Conservation (phyloP, 2,113 vertebrate genomes). For the Heterotilapia buettikoferi region DNA sequence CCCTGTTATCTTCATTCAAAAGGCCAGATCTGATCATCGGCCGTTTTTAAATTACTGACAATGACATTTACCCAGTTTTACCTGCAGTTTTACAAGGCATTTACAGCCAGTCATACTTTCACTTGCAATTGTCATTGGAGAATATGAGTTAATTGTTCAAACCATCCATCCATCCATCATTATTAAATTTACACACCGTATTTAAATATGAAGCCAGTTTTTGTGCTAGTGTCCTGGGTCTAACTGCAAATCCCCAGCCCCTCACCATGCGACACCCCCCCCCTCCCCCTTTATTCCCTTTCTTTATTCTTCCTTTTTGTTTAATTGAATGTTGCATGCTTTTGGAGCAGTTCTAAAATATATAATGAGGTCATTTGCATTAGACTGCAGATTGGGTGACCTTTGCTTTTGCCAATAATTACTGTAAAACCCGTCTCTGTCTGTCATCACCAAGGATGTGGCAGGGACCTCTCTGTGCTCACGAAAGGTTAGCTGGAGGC, state of each 20-base stretch:
- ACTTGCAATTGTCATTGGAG: neutral
- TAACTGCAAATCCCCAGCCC: neutral
- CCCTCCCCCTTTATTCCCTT: neutral
- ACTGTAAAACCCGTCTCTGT: conserved; percentile 73
- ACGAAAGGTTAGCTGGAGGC: conserved; percentile 74
- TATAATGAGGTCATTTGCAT: conserved; percentile 84
- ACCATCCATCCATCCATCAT: neutral
- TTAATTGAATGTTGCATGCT: conserved; percentile 75
- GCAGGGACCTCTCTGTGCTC: conserved; percentile 60
- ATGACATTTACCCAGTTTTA: conserved; percentile 44
- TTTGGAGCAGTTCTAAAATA: conserved; percentile 73
- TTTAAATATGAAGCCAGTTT: neutral
- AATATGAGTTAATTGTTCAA: neutral
- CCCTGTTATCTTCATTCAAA: conserved; percentile 7
- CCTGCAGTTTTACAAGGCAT: conserved; percentile 41
- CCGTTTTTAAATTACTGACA: conserved; percentile 30
- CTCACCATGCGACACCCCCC: no score
- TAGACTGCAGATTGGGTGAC: conserved; percentile 77
- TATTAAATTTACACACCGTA: neutral
- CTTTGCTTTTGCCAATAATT: conserved; percentile 88
- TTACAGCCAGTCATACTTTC: conserved; percentile 32
- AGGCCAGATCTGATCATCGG: conserved; percentile 38
- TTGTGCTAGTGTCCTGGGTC: neutral
- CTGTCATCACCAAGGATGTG: conserved; percentile 65
- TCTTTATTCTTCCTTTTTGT: conserved; percentile 31